These are phyloP conservation scores for Menidia beryllina DNA, from an alignment of 2,113 vertebrate genomes.

Conservation along the genomic window DNA sequence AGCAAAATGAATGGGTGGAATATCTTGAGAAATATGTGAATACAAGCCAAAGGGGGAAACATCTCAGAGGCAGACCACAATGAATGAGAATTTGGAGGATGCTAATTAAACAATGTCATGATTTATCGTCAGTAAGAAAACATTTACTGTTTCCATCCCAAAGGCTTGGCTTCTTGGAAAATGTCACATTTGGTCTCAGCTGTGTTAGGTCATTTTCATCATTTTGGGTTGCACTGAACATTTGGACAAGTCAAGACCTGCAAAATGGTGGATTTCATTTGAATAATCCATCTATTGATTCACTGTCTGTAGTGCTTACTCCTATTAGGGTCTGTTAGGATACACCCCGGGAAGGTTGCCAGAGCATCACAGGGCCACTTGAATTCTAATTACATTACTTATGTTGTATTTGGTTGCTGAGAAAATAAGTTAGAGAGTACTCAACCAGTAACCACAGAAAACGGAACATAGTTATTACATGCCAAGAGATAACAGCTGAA, in stretches of 20 bases:
- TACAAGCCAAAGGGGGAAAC: constrained; percentile 60
- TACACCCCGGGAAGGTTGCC: too few relatives aligned
- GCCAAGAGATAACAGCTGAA: constrained; percentile 1
- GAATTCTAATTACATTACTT: constrained; percentile 15
- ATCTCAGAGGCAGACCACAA: constrained; percentile 67
- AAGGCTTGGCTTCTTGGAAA: constrained; percentile 67
- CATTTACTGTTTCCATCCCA: constrained; percentile 57
- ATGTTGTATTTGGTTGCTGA: constrained; percentile 11
- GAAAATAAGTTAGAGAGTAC: constrained; percentile 30
- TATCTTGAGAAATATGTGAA: constrained; percentile 67
- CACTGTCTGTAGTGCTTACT: too few relatives aligned
- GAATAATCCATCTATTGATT: too few relatives aligned
- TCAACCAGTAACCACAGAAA: constrained; percentile 15
- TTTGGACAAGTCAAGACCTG: constrained; percentile 39
- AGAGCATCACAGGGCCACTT: too few relatives aligned
- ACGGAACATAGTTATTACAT: constrained; percentile 11
- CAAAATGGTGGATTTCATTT: too few relatives aligned
- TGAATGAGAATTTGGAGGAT: constrained; percentile 66
- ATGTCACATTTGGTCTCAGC: constrained; percentile 57
- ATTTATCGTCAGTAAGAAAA: constrained; percentile 73
- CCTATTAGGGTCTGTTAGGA: too few relatives aligned
- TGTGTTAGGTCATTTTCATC: constrained; percentile 36
- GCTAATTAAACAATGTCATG: constrained; percentile 74
- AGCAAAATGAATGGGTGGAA: constrained; percentile 67
- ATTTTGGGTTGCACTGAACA: constrained; percentile 24